A percentile compares a stretch with the other conserved stretches of the same genome.
These are phyloP conservation scores for Nysson spinosus DNA, from an alignment of 2,888 invertebrate genomes.

Conservation along the genomic window DNA sequence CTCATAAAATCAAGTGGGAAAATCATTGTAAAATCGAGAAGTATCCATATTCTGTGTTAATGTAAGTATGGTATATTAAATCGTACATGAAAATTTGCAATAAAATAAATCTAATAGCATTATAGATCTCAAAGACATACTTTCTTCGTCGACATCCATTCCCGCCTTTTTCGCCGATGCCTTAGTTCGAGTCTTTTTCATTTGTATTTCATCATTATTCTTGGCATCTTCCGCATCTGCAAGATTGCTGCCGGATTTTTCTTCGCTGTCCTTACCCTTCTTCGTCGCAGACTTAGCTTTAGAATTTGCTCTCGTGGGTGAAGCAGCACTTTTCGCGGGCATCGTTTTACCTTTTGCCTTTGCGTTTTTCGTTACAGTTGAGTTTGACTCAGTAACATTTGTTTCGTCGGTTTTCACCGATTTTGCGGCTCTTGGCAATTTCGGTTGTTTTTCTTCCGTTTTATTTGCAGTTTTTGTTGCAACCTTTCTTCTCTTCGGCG, in stretches of 20 bases:
- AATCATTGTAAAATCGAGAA: too few relatives aligned
- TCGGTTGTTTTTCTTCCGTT: slow-evolving; percentile 22
- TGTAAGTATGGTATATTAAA: too few relatives aligned
- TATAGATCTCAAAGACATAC: slow-evolving; percentile 16
- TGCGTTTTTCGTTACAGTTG: slow-evolving; percentile 13
- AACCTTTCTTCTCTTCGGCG: slow-evolving; percentile 52
- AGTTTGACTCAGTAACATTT: neutral
- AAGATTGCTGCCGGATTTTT: neutral
- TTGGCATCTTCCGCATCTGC: slow-evolving; percentile 4
- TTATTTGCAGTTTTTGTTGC: slow-evolving; percentile 6
- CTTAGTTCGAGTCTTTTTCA: slow-evolving; percentile 26
- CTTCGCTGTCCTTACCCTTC: slow-evolving; percentile 19
- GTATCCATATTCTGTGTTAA: too few relatives aligned
- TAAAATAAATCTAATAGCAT: neutral
- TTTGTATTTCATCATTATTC: slow-evolving; percentile 10
- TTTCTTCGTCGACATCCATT: slow-evolving; percentile 26
- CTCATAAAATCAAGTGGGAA: too few relatives aligned
- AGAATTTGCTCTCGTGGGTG: slow-evolving; percentile 11
- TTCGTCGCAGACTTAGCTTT: slow-evolving; percentile 22
- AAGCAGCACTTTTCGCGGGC: slow-evolving; percentile 11
- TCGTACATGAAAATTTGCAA: neutral
- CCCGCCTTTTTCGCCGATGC: slow-evolving; percentile 47
- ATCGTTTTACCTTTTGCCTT: slow-evolving; percentile 17
- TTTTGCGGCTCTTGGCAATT: slow-evolving; percentile 49
- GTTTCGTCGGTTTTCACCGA: slow-evolving; percentile 25